Percentiles rank a stretch among this genome's conserved stretches.
phyloP scores from a whole-genome alignment of 2,888 invertebrate genomes.

The Limnephilus auricula region DNA sequence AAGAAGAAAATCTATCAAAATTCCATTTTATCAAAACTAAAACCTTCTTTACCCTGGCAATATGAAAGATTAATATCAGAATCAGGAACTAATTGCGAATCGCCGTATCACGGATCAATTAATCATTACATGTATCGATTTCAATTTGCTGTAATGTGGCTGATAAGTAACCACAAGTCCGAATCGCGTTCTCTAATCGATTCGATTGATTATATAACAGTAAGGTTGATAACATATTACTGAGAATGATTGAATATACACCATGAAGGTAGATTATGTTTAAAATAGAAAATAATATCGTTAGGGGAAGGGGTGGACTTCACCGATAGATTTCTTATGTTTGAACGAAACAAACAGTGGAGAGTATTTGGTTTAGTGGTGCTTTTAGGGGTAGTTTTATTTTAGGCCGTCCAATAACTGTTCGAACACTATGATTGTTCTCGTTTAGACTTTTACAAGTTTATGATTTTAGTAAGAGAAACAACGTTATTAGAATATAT shows the following conservation, averaged over 20 bases:
- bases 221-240: background rate
- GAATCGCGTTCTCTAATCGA: background rate
- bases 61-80: background rate
- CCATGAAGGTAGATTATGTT: background rate
- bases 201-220: background rate
- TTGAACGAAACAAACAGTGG: background rate
- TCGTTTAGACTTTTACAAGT: background rate
- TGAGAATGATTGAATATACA: background rate
- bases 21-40: background rate
- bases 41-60: background rate
- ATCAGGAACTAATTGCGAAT: background rate
- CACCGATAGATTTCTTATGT: background rate
- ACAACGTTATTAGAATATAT: no score
- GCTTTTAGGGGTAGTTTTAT: background rate
- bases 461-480: background rate
- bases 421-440: background rate
- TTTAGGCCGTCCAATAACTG: background rate
- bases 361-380: background rate
- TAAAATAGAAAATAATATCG: background rate
- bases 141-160: background rate
- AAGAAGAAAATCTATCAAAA: background rate
- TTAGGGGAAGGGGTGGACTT: background rate
- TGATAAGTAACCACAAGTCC: background rate
- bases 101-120: background rate
- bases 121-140: conserved; percentile 18